Percentiles rank a stretch among this genome's conserved stretches.
Evolutionary conservation across 2,113 vertebrate genomes (phyloP).

Genomic region (Gallinago jamesoni): DNA sequence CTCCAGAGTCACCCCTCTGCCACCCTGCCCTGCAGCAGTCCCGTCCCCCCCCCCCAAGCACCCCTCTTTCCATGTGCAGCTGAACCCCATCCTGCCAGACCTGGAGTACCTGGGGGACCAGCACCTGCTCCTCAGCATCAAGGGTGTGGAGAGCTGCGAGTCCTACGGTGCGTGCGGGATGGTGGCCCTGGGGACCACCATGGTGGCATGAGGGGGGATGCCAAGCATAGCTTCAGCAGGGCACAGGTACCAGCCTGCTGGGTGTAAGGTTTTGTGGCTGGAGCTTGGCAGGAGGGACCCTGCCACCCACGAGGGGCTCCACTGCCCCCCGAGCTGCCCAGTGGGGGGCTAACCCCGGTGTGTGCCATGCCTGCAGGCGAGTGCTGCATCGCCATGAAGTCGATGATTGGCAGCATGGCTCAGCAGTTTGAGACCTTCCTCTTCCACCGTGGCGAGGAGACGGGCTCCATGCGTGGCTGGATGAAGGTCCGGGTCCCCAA

Average conservation of each 20-base stretch:
- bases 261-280: neutral
- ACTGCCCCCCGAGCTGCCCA: fast-evolving
- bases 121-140: constrained; percentile 85
- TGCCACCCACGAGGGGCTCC: fast-evolving
- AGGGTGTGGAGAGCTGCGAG: constrained; percentile 88
- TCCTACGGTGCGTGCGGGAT: constrained; percentile 77
- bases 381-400: constrained; percentile 73
- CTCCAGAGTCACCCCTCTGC: neutral
- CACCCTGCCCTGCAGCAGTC: neutral
- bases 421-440: constrained; percentile 86
- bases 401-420: constrained; percentile 30
- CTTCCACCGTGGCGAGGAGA: constrained; percentile 85
- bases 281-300: neutral
- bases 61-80: constrained; percentile 49
- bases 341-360: fast-evolving
- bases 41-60: neutral
- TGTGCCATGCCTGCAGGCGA: constrained; percentile 70
- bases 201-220: neutral
- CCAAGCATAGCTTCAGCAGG: neutral
- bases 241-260: neutral
- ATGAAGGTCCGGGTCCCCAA: constrained; percentile 75
- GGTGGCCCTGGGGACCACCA: neutral
- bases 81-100: constrained; percentile 80
- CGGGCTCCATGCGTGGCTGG: constrained; percentile 84
- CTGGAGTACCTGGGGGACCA: constrained; percentile 85